These are phyloP conservation scores for Argynnis bischoffii DNA, from an alignment of 2,888 invertebrate species.

Conservation along the genomic window DNA sequence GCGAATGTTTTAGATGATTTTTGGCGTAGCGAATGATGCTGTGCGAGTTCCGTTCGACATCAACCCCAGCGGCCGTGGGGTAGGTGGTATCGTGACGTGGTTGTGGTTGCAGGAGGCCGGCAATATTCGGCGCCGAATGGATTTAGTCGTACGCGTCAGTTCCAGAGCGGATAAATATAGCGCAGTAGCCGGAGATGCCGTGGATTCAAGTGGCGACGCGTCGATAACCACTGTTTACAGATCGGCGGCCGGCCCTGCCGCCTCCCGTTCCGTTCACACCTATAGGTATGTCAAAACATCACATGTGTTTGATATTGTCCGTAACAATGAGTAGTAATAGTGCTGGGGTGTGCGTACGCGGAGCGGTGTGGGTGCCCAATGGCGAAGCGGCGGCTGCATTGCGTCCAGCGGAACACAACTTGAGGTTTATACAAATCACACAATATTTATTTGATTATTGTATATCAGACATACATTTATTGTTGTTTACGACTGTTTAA, in stretches of 20 bases:
- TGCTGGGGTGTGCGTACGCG: conserved; percentile 46
- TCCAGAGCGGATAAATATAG: conserved; percentile 79
- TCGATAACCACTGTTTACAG: conserved; percentile 80
- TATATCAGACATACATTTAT: neutral
- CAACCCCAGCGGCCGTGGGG: conserved; percentile 54
- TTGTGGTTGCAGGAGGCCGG: conserved; percentile 80
- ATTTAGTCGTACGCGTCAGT: conserved; percentile 77
- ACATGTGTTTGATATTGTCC: conserved; percentile 60
- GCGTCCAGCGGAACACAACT: conserved; percentile 18
- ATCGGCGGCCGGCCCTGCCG: conserved; percentile 77
- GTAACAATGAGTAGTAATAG: conserved; percentile 57
- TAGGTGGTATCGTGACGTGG: conserved; percentile 71
- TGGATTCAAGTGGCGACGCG: conserved; percentile 76
- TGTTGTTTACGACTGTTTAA: neutral
- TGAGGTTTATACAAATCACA: conserved; percentile 1
- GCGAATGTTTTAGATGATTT: conserved; percentile 53
- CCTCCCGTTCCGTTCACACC: conserved; percentile 72
- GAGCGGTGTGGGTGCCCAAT: conserved; percentile 16
- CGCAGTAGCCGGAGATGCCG: conserved; percentile 74
- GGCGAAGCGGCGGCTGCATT: conserved; percentile 18
- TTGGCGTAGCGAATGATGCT: conserved; percentile 64
- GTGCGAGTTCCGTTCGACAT: conserved; percentile 54
- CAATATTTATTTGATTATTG: neutral
- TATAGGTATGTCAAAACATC: conserved; percentile 70
- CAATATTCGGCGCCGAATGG: conserved; percentile 76